Percentiles rank a stretch among this genome's conserved stretches.
These are phyloP conservation scores for Thymelicus sylvestris DNA, from an alignment of 2,888 invertebrate genomes.

Conservation along the genomic window DNA sequence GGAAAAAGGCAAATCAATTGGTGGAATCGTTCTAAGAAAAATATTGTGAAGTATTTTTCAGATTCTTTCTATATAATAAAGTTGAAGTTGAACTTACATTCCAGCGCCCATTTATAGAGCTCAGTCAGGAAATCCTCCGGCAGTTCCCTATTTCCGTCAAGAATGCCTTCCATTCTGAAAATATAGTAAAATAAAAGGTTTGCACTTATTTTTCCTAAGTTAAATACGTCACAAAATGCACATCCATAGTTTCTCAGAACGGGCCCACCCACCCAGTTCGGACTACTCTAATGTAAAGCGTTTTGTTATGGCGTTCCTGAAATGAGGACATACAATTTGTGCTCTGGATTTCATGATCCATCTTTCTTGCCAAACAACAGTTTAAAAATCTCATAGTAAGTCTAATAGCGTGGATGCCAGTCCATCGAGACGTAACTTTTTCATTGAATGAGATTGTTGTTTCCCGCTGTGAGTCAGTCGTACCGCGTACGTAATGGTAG, in stretches of 20 bases:
- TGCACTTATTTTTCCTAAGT: background rate
- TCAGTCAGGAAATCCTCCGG: slow-evolving; percentile 89
- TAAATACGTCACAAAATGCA: background rate
- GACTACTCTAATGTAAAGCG: background rate
- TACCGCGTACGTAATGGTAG: slow-evolving; percentile 48
- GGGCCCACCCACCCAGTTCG: too few species aligned
- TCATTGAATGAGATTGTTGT: slow-evolving; percentile 73
- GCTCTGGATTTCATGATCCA: background rate
- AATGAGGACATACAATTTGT: background rate
- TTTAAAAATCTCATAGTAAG: background rate
- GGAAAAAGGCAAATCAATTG: background rate
- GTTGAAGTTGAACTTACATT: slow-evolving; percentile 86
- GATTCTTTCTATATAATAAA: background rate
- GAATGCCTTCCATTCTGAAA: slow-evolving; percentile 86
- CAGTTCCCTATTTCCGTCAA: slow-evolving; percentile 85
- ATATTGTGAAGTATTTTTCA: background rate
- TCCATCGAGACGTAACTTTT: slow-evolving; percentile 62
- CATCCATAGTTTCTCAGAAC: background rate
- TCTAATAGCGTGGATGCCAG: slow-evolving; percentile 50
- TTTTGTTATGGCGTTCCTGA: background rate
- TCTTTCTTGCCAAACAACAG: background rate
- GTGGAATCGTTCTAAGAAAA: background rate
- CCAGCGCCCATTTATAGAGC: slow-evolving; percentile 92
- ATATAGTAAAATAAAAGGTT: slow-evolving; percentile 18
- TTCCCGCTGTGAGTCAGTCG: slow-evolving; percentile 70